Conservation (phyloP, 2,888 invertebrate species). For the Ormyrus labotus region DNA sequence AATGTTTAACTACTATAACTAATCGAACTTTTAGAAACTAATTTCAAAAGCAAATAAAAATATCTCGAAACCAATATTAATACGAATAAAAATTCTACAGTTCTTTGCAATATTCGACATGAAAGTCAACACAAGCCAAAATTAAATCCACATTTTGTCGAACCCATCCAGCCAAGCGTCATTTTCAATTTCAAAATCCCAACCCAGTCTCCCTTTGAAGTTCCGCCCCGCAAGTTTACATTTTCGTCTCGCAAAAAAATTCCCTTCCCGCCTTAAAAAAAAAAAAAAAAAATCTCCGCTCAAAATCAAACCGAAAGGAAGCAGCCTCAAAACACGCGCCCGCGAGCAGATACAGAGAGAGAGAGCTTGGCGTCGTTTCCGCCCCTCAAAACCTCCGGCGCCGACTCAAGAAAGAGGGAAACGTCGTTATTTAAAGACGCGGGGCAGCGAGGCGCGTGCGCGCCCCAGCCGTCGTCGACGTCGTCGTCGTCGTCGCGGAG, state of each 20-base stretch:
- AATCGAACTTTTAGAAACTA: not conserved
- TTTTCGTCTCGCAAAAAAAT: not conserved
- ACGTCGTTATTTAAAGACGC: constrained; percentile 49
- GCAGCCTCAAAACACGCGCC: not conserved
- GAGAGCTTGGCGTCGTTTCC: no score
- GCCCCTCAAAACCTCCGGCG: not conserved
- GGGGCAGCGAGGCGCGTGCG: not conserved
- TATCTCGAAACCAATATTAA: not conserved
- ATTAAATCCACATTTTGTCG: no score
- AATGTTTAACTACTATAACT: no score
- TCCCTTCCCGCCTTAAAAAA: not conserved
- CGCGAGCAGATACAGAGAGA: not conserved
- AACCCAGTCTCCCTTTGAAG: no score
- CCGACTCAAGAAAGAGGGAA: not conserved
- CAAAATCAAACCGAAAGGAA: not conserved
- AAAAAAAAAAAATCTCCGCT: not conserved
- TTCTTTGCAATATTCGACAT: no score
- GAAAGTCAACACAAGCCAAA: no score
- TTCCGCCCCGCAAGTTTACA: no score
- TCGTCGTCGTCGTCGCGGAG: constrained; percentile 23
- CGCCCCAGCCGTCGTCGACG: not conserved
- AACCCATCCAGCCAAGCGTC: no score
- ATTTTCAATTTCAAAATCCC: no score
- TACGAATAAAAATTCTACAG: not conserved
- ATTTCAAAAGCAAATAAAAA: not conserved